These are phyloP conservation scores for Haliclona indistincta DNA, from an alignment of 37 sponge, comb jelly and placozoan species.

Conservation along the genomic window DNA sequence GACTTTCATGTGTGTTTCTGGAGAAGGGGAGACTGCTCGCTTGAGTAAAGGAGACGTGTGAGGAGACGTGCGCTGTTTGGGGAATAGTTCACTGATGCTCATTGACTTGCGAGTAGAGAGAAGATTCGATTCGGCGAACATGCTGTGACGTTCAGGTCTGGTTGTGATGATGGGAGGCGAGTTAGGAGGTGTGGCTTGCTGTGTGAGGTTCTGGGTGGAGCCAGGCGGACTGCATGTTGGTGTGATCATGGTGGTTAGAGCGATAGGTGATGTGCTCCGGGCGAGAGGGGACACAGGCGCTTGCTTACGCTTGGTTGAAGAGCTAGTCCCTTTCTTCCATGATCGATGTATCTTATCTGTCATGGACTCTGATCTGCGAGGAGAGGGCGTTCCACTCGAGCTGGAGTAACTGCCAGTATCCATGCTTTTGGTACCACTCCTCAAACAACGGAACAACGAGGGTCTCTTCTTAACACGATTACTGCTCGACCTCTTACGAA, in stretches of 20 bases:
- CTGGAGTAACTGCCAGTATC: conserved; percentile 53
- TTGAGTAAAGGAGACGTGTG: conserved; percentile 68
- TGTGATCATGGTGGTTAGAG: conserved; percentile 38
- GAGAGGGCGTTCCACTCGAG: conserved; percentile 60
- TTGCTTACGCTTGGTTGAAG: conserved; percentile 15
- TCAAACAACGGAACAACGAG: conserved; percentile 42
- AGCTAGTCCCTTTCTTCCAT: neutral
- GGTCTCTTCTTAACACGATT: conserved; percentile 65
- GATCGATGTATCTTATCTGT: conserved; percentile 22
- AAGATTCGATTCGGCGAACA: conserved; percentile 43
- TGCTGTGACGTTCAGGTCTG: conserved; percentile 62
- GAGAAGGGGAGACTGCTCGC: conserved; percentile 68
- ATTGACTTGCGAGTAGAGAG: conserved; percentile 44
- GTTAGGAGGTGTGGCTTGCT: conserved; percentile 44
- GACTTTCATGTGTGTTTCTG: neutral
- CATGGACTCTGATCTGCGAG: conserved; percentile 60
- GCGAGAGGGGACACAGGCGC: conserved; percentile 82
- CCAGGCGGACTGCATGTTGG: conserved; percentile 72
- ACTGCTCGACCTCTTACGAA: conserved; percentile 50
- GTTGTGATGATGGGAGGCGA: conserved; percentile 51
- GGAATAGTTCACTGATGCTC: conserved; percentile 25
- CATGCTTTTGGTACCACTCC: conserved; percentile 23
- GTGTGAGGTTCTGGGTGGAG: conserved; percentile 49
- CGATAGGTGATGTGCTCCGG: conserved; percentile 57
- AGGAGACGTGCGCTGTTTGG: conserved; percentile 32